These are phyloP conservation scores for Tragelaphus strepsiceros DNA, from an alignment of 2,113 vertebrate species.

Conservation along the genomic window DNA sequence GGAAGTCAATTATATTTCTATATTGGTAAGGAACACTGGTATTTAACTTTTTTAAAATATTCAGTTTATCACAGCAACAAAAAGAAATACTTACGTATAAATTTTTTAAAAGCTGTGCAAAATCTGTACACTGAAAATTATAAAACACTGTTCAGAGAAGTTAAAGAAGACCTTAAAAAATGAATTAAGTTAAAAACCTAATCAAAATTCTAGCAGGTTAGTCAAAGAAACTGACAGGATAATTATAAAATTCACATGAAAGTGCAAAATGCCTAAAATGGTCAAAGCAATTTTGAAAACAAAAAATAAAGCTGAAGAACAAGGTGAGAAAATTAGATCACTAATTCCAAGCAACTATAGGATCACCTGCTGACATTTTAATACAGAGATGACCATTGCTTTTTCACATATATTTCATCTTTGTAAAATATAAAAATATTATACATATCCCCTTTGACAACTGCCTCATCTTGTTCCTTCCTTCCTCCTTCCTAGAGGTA, in stretches of 20 bases:
- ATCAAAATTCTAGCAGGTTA: background rate
- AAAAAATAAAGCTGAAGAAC: slow-evolving; percentile 37
- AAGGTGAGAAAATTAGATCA: background rate
- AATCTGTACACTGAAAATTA: background rate
- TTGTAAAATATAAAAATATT: background rate
- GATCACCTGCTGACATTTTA: background rate
- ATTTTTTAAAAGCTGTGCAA: background rate
- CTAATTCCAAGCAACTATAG: background rate
- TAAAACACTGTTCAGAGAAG: background rate
- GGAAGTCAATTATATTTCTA: background rate
- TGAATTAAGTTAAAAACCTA: background rate
- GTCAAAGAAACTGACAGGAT: background rate
- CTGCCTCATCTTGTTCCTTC: background rate
- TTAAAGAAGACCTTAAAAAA: background rate
- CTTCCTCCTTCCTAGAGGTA: background rate
- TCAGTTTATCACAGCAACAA: background rate
- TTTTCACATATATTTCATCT: background rate
- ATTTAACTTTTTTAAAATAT: background rate
- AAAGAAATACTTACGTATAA: background rate
- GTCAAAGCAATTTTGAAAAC: background rate
- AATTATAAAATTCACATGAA: slow-evolving; percentile 5
- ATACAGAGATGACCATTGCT: background rate
- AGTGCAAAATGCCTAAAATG: slow-evolving; percentile 2
- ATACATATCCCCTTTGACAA: background rate
- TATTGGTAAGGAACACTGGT: background rate